Conservation (phyloP, 92 coral and sea anemone genomes). For the Epizoanthus fatuus region DNA sequence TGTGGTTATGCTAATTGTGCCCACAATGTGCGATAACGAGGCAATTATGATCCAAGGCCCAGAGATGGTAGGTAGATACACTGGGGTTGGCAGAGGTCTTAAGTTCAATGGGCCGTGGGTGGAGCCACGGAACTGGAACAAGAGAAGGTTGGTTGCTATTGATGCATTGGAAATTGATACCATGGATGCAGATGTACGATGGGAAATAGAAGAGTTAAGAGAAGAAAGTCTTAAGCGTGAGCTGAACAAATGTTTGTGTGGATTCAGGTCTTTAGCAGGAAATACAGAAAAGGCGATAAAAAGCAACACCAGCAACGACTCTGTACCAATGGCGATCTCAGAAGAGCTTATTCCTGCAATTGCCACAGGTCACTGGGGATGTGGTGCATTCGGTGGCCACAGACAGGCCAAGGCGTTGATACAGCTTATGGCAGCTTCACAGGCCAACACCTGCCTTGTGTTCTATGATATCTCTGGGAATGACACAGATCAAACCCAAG, state of each 20-base stretch:
- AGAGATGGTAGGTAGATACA: constrained; percentile 34
- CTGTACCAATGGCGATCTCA: not conserved
- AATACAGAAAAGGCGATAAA: not conserved
- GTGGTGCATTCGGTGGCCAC: constrained; percentile 45
- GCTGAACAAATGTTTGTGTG: constrained; percentile 40
- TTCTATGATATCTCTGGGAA: constrained; percentile 17
- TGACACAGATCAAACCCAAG: constrained; percentile 1
- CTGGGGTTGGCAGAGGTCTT: constrained; percentile 36
- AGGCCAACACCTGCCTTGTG: constrained; percentile 11
- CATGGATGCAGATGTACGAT: constrained; percentile 1
- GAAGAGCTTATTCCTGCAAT: constrained; percentile 1
- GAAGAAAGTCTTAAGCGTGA: constrained; percentile 22
- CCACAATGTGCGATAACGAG: constrained; percentile 35
- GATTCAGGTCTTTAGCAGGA: not conserved
- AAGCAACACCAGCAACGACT: not conserved
- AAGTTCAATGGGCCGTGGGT: constrained; percentile 39
- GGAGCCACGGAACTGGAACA: constrained; percentile 18
- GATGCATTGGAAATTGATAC: constrained; percentile 39
- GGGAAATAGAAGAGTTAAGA: constrained; percentile 28
- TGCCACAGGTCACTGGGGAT: constrained; percentile 52
- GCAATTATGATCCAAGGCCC: constrained; percentile 33
- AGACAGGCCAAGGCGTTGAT: constrained; percentile 23
- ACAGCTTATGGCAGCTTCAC: constrained; percentile 44
- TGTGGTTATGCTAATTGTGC: constrained; percentile 19
- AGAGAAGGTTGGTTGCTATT: constrained; percentile 28